A percentile compares a stretch with the other conserved stretches of the same genome.
Evolutionary conservation across 1,140 invertebrate genomes (phyloP).

Genomic region (Hylyphantes graminicola): DNA sequence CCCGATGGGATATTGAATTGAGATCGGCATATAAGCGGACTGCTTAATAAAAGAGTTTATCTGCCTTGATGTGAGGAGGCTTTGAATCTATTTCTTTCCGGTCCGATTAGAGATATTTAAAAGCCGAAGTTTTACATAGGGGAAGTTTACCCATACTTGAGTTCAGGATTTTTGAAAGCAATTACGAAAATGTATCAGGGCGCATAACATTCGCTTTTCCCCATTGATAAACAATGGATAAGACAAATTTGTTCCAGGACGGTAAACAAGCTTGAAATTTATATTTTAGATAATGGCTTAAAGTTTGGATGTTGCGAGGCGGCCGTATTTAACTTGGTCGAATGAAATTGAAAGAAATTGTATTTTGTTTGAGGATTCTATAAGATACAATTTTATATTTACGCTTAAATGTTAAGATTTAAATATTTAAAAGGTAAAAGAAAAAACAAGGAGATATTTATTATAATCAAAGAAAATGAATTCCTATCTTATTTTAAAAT

Average conservation of each 20-base stretch:
- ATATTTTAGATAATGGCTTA: background rate
- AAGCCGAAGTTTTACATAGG: background rate
- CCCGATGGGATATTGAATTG: too few species aligned
- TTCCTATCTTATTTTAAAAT: too few species aligned
- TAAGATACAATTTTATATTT: too few species aligned
- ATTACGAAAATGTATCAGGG: constrained; percentile 23
- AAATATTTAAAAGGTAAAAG: too few species aligned
- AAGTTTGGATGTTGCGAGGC: too few species aligned
- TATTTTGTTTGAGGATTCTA: too few species aligned
- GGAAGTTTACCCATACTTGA: background rate
- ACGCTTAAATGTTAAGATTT: too few species aligned
- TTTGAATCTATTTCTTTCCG: constrained; percentile 49
- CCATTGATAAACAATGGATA: constrained; percentile 36
- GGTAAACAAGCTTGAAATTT: constrained; percentile 1
- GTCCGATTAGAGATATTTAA: constrained; percentile 23
- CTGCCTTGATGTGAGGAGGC: background rate
- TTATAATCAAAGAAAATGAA: too few species aligned
- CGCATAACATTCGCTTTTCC: constrained; percentile 13
- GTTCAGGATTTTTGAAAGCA: constrained; percentile 23
- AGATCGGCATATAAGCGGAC: background rate
- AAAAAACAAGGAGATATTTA: too few species aligned
- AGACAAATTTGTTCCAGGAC: constrained; percentile 1
- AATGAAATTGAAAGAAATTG: too few species aligned
- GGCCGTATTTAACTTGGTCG: too few species aligned
- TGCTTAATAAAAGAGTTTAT: constrained; percentile 54